Percentiles rank a stretch among this genome's conserved stretches.
phyloP scores from a whole-genome alignment of 2,888 invertebrate species.

The Smittia sp. region DNA sequence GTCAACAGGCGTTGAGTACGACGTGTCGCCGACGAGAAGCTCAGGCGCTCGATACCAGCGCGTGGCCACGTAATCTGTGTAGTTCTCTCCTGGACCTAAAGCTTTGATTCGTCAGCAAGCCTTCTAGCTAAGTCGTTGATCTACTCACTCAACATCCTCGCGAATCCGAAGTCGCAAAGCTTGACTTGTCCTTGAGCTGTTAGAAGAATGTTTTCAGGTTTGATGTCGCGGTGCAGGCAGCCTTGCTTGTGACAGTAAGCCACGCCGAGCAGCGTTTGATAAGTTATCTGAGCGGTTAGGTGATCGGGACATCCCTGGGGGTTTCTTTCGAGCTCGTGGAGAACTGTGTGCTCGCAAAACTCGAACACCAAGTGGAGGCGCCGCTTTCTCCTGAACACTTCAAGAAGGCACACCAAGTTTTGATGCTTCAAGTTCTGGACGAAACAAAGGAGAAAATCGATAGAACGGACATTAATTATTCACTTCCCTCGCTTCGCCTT shows the following conservation, averaged over 20 bases:
- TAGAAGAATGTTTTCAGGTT: constrained; percentile 97
- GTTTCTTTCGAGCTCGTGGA: constrained; percentile 93
- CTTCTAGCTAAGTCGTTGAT: background rate
- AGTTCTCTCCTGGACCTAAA: constrained; percentile 92
- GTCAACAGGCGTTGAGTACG: constrained; percentile 89
- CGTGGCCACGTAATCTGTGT: constrained; percentile 99
- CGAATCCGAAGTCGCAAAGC: constrained; percentile 96
- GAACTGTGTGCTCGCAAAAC: constrained; percentile 95
- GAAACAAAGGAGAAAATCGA: constrained; percentile 17
- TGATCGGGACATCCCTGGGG: constrained; percentile 85
- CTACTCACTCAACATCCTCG: constrained; percentile 80
- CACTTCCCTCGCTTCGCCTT: constrained; percentile 33
- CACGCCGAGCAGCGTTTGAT: constrained; percentile 93
- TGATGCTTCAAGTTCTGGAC: constrained; percentile 94
- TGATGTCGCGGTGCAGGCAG: constrained; percentile 95
- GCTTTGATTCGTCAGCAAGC: background rate
- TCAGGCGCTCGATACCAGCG: constrained; percentile 98
- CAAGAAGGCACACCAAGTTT: constrained; percentile 93
- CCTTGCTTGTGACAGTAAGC: constrained; percentile 94
- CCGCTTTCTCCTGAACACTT: constrained; percentile 93
- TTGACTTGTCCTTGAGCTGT: constrained; percentile 92
- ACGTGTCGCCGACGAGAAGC: constrained; percentile 93
- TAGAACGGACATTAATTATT: constrained; percentile 36
- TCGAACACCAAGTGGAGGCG: constrained; percentile 98
- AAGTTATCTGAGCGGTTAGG: constrained; percentile 86